phyloP scores from a whole-genome alignment of 1,140 invertebrate species.

The Drosophila sucinea region DNA sequence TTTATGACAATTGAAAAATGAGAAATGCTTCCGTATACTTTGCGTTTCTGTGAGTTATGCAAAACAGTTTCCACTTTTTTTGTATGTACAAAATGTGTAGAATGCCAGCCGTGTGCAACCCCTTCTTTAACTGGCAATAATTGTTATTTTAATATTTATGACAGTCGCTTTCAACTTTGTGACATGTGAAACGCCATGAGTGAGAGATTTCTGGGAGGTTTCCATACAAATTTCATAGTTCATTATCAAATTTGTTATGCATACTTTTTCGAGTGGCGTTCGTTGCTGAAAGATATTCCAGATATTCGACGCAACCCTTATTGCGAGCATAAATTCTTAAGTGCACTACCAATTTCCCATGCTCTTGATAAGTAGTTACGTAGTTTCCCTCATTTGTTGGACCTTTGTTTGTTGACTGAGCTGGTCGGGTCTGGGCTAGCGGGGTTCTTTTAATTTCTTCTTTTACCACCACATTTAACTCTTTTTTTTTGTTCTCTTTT shows the following conservation, averaged over 20 bases:
- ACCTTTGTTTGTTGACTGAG: constrained; percentile 42
- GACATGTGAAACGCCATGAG: constrained; percentile 40
- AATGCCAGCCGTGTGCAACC: background rate
- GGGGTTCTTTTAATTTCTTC: constrained; percentile 44
- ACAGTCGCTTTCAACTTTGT: constrained; percentile 53
- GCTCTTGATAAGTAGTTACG: constrained; percentile 51
- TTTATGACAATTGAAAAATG: constrained; percentile 55
- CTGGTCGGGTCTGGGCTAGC: background rate
- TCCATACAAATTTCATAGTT: constrained; percentile 71
- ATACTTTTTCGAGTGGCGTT: constrained; percentile 55
- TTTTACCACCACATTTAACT: constrained; percentile 69
- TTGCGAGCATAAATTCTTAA: constrained; percentile 2
- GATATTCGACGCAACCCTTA: constrained; percentile 47
- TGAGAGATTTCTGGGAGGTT: constrained; percentile 32
- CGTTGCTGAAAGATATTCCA: constrained; percentile 16
- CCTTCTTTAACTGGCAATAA: constrained; percentile 65
- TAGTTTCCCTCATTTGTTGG: constrained; percentile 60
- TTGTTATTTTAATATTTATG: constrained; percentile 82
- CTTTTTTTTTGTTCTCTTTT: constrained; percentile 39
- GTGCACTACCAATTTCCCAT: constrained; percentile 52
- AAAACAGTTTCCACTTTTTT: constrained; percentile 33
- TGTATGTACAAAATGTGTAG: background rate
- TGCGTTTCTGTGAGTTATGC: constrained; percentile 50
- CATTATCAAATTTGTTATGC: constrained; percentile 80
- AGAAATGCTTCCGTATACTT: constrained; percentile 47